These are phyloP conservation scores for Bombus ignitus DNA, from an alignment of 1,140 invertebrate genomes.

Conservation along the genomic window DNA sequence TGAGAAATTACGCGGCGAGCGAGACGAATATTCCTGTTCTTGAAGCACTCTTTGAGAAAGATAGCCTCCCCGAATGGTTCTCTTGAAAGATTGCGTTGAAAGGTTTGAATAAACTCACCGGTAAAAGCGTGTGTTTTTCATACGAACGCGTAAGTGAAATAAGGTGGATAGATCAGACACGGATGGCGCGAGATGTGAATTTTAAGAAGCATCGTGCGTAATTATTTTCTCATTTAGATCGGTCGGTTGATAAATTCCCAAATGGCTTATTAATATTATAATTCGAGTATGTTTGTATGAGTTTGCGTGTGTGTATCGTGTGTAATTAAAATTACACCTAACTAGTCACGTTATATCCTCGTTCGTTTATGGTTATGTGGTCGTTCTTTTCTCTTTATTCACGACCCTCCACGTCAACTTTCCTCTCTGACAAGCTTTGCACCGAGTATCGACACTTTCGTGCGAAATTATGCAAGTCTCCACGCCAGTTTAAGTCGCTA, in stretches of 20 bases:
- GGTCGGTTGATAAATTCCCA: neutral
- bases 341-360: neutral
- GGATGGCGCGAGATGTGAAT: conserved; percentile 3
- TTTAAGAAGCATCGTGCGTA: neutral
- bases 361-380: neutral
- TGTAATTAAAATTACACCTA: conserved; percentile 25
- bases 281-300: neutral
- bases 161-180: neutral
- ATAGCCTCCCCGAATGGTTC: neutral
- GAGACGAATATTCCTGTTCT: neutral
- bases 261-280: conserved; percentile 14
- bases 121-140: neutral
- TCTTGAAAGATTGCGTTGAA: conserved; percentile 5
- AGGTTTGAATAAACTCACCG: neutral
- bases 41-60: neutral
- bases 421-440: neutral
- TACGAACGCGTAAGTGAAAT: neutral
- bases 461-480: conserved; percentile 57
- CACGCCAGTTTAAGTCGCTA: conserved; percentile 47
- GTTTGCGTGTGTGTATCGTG: neutral
- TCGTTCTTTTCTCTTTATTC: no score
- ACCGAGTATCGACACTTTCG: conserved; percentile 38
- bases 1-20: conserved; percentile 26
- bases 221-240: conserved; percentile 31
- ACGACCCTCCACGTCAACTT: neutral